Conservation (phyloP, 2,113 vertebrate genomes). For the Microcebus jonahi region DNA sequence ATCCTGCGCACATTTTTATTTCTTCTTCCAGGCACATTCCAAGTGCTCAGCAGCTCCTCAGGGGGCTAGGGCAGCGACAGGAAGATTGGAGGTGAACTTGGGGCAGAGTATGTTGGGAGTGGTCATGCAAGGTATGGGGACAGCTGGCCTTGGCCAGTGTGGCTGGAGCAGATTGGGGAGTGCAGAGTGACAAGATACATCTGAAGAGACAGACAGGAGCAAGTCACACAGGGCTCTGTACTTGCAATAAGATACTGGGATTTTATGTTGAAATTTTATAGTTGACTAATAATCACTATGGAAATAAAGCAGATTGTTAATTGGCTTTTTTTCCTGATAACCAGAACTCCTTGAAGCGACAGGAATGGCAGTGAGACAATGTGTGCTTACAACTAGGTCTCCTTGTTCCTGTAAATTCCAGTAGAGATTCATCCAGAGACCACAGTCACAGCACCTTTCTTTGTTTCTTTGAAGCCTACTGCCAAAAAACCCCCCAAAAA, state of each 20-base stretch:
- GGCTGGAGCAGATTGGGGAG: not conserved
- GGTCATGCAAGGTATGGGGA: no score
- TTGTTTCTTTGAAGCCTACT: not conserved
- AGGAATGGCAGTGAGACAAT: no score
- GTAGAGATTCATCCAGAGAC: not conserved
- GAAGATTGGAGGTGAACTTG: not conserved
- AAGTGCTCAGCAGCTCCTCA: not conserved
- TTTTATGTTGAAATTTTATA: slow-evolving; percentile 16
- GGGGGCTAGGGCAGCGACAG: not conserved
- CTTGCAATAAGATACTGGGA: not conserved
- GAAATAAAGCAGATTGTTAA: not conserved
- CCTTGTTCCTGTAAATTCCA: no score
- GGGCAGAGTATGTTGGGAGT: not conserved
- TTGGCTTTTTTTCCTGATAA: not conserved
- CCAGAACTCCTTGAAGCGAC: not conserved
- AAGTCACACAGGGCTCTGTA: not conserved
- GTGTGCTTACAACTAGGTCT: not conserved
- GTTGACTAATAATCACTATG: not conserved
- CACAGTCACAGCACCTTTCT: not conserved
- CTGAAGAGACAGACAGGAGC: no score
- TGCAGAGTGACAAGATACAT: no score
- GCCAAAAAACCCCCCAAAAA: not conserved
- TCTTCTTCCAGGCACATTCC: not conserved
- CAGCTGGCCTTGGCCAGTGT: not conserved
- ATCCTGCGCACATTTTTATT: not conserved